These are phyloP conservation scores for Eilema depressum DNA, from an alignment of 2,888 invertebrate species.

Conservation along the genomic window DNA sequence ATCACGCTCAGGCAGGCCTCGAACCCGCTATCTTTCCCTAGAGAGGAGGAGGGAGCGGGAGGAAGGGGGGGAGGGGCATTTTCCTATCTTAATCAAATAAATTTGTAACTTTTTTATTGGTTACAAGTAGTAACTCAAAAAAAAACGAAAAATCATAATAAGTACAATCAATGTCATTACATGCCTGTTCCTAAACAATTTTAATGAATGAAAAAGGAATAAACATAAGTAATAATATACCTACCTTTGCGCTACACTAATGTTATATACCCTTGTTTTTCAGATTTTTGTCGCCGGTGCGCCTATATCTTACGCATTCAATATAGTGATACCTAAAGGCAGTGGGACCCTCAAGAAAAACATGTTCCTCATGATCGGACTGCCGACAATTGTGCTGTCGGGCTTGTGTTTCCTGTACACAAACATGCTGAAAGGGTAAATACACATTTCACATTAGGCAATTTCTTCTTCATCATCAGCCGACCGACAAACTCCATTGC, in stretches of 20 bases:
- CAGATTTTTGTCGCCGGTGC: constrained; percentile 82
- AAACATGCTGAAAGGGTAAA: constrained; percentile 82
- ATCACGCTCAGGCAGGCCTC: too few species aligned
- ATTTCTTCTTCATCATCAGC: neutral
- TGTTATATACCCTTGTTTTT: constrained; percentile 34
- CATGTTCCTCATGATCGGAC: constrained; percentile 70
- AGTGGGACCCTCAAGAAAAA: constrained; percentile 70
- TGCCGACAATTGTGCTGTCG: constrained; percentile 73
- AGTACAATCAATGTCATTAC: too few species aligned
- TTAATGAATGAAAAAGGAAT: too few species aligned
- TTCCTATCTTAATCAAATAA: too few species aligned
- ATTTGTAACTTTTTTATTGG: neutral
- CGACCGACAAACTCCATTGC: too few species aligned
- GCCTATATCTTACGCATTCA: constrained; percentile 80
- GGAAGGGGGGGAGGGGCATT: too few species aligned
- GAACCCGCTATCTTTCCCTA: too few species aligned
- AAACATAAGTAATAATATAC: too few species aligned
- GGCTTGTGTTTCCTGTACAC: constrained; percentile 80
- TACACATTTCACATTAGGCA: constrained; percentile 21
- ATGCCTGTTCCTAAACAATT: too few species aligned
- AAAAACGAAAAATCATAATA: too few species aligned
- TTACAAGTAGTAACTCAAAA: too few species aligned
- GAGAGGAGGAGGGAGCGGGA: too few species aligned
- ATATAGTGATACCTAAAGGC: constrained; percentile 71
- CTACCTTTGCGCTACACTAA: neutral